These are phyloP conservation scores for Petrolisthes cinctipes DNA, from an alignment of 2,888 invertebrate species.

Conservation along the genomic window DNA sequence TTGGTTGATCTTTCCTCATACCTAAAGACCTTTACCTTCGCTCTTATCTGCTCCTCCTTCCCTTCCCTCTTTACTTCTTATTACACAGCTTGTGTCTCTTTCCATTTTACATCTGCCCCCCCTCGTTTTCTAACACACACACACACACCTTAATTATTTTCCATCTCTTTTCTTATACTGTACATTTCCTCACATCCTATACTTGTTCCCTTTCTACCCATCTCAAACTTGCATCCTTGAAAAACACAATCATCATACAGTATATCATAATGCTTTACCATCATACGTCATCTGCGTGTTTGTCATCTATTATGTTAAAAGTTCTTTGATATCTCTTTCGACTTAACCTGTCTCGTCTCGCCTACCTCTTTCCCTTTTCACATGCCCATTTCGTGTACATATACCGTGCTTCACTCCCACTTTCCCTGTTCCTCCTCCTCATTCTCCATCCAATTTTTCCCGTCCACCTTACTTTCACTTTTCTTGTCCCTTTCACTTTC, in stretches of 20 bases:
- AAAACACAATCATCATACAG: background rate
- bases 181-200: background rate
- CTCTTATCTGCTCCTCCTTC: background rate
- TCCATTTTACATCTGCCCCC: background rate
- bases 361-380: background rate
- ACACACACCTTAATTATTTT: background rate
- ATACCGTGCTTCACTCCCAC: background rate
- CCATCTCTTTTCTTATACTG: background rate
- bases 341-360: background rate
- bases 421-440: background rate
- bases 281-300: no score
- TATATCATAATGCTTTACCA: no score
- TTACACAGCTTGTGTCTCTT: no score
- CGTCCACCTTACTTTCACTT: background rate
- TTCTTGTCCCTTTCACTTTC: background rate
- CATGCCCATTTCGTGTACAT: constrained; percentile 1
- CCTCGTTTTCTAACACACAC: background rate
- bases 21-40: background rate
- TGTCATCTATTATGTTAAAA: background rate
- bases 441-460: background rate
- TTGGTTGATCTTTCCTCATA: no score
- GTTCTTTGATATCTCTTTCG: background rate
- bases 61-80: no score
- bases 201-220: background rate
- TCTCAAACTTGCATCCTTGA: background rate